A percentile compares a stretch with the other conserved stretches of the same genome.
Evolutionary conservation across 2,113 vertebrate species (phyloP).

Genomic region (Lampris incognitus): DNA sequence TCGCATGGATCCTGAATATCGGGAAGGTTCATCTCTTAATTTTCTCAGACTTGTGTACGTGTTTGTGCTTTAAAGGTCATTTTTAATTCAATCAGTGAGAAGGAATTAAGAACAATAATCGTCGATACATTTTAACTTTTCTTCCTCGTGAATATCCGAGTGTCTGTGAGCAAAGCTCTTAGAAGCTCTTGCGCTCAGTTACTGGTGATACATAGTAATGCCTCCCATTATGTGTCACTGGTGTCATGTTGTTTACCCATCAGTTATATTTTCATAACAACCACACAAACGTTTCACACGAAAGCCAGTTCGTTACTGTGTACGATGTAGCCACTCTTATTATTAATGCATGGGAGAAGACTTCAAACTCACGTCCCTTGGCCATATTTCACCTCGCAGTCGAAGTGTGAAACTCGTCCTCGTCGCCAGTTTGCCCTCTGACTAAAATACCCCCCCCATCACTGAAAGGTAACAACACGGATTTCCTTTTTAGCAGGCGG

Average conservation of each 20-base stretch:
- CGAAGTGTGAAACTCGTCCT: not conserved
- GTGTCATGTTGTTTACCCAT: not conserved
- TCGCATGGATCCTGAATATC: conserved; percentile 10
- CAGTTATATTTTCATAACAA: conserved; percentile 23
- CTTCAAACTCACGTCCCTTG: too few species aligned
- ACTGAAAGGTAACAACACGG: not conserved
- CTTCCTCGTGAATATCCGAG: conserved; percentile 34
- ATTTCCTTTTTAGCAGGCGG: not conserved
- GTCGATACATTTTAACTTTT: conserved; percentile 14
- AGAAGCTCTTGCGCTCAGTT: conserved; percentile 29
- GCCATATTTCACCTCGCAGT: too few species aligned
- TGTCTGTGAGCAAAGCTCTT: conserved; percentile 66
- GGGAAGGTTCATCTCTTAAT: conserved; percentile 6
- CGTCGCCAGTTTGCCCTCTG: too few species aligned
- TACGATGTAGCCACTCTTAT: not conserved
- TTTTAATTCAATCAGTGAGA: conserved; percentile 22
- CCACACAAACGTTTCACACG: conserved; percentile 13
- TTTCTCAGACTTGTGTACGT: conserved; percentile 19
- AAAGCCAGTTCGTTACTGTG: not conserved
- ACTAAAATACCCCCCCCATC: too few species aligned
- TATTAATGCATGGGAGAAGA: not conserved
- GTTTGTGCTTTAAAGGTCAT: conserved; percentile 7
- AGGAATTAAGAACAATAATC: conserved; percentile 45
- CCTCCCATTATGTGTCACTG: conserved; percentile 6
- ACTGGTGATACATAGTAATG: conserved; percentile 21